These are phyloP conservation scores for Probaryconus sp. DNA, from an alignment of 1,140 invertebrate species.

Conservation along the genomic window DNA sequence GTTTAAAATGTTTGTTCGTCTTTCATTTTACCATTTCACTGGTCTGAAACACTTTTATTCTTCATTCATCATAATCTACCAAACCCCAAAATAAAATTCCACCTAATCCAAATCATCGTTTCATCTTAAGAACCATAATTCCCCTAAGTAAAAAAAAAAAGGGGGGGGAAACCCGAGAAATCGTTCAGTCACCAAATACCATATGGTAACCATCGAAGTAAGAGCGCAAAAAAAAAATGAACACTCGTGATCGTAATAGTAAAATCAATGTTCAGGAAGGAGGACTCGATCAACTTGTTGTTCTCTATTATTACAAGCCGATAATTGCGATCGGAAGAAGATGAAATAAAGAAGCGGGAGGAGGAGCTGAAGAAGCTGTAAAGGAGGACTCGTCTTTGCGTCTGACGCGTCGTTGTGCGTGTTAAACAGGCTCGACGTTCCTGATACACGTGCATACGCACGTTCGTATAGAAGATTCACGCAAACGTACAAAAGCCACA, in stretches of 20 bases:
- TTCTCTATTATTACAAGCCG: slow-evolving; percentile 56
- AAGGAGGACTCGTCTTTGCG: slow-evolving; percentile 55
- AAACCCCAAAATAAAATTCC: too few relatives aligned
- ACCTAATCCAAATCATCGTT: too few relatives aligned
- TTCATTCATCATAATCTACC: too few relatives aligned
- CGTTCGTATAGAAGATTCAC: slow-evolving; percentile 20
- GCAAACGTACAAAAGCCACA: slow-evolving; percentile 23
- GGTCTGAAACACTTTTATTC: too few relatives aligned
- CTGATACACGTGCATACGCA: slow-evolving; percentile 36
- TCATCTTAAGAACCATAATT: too few relatives aligned
- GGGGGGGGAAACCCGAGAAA: too few relatives aligned
- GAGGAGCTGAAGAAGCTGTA: slow-evolving; percentile 22
- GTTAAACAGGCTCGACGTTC: slow-evolving; percentile 33
- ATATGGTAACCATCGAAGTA: neutral
- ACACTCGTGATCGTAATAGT: slow-evolving; percentile 23
- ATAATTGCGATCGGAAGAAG: slow-evolving; percentile 48
- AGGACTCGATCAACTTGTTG: slow-evolving; percentile 21
- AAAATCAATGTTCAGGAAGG: slow-evolving; percentile 42
- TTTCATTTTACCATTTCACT: too few relatives aligned
- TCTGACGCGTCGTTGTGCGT: slow-evolving; percentile 42
- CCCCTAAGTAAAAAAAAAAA: too few relatives aligned
- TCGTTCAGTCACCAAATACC: too few relatives aligned
- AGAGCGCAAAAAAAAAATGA: neutral
- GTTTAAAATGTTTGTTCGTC: too few relatives aligned
- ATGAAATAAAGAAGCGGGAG: slow-evolving; percentile 6